Percentiles rank a stretch among this genome's conserved stretches.
phyloP scores from a whole-genome alignment of 2,113 vertebrate genomes.

The Engraulis encrasicolus region DNA sequence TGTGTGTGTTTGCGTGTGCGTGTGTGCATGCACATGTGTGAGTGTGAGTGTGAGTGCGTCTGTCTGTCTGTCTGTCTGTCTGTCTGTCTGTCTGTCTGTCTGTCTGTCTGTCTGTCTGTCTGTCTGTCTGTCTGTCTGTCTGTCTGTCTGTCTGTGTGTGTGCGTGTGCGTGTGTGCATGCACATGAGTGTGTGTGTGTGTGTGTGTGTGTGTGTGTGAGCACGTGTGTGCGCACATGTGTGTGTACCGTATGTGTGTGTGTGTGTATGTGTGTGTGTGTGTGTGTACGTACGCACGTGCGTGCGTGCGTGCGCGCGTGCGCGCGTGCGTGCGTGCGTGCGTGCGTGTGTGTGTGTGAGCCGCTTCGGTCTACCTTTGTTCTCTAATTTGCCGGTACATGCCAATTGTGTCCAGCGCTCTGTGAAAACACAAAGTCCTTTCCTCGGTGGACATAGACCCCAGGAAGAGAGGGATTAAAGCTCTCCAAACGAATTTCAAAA shows the following conservation, averaged over 20 bases:
- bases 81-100: neutral
- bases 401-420: constrained; percentile 3
- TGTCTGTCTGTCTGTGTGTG: neutral
- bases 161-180: neutral
- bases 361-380: neutral
- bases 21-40: no score
- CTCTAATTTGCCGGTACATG: constrained; percentile 31
- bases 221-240: neutral
- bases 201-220: neutral
- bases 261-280: constrained; percentile 19
- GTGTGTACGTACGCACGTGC: constrained; percentile 16
- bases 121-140: no score
- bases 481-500: constrained; percentile 8
- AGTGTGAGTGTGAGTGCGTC: no score
- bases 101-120: neutral
- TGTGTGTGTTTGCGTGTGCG: no score
- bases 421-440: constrained; percentile 34
- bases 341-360: neutral
- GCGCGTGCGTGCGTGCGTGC: neutral
- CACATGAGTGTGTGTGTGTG: neutral
- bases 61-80: neutral
- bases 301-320: neutral
- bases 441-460: neutral
- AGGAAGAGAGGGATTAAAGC: constrained; percentile 37
- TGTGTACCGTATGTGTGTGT: no score